Base-by-base conservation (phyloP, 2,113 vertebrate species). In the Gorsachius goisagi region DNA sequence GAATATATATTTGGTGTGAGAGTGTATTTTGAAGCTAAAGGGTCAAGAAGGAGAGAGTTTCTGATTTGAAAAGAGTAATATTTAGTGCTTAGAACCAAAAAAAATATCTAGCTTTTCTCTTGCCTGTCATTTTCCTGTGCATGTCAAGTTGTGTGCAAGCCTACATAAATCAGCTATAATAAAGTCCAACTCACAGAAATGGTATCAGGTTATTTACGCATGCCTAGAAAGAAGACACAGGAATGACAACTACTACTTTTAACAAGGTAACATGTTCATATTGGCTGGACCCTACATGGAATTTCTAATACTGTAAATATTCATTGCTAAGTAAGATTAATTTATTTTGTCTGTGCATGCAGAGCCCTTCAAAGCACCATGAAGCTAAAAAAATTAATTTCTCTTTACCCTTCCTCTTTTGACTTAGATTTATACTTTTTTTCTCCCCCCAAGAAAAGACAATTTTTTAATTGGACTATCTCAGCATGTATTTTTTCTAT, bases 221-320 rank as follows among this genome's bases (percentile, higher is more conserved):
- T 41, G 45, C 18, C 19, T 58, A 78, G 26, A 74, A 71, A 90
- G 64, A 92, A 71, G 75, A 35, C 19, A 44, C 0, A 47, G 22
- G 27, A 90, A 59, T 76, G 80, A 85, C 19, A 96, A 69, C 75
- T 68, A 45, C 45, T 26, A 13, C n/a, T 87, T 63, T 79, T 41
- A 81, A 47, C 9, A 53, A 60, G n/a, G 21, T 37, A 84, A 60
- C 39, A 52, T 1, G 0, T 77, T 74, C 53, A 47, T 59, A 28
- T 9, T 49, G 58, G 64, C 47, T 73, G 89, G 75, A 64, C 68
- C 28, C 73, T 78, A 49, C 49, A 11, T 22, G 58, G 82, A 86
- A 91, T 90, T 87, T 62, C 55, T 85, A 85, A 50, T 20, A 75
- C 37, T 80, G 59, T 87, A 89, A 94, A 94, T 92, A 91, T 62